Conservation (phyloP, 2,113 vertebrate species). For the Gopherus evgoodei region DNA sequence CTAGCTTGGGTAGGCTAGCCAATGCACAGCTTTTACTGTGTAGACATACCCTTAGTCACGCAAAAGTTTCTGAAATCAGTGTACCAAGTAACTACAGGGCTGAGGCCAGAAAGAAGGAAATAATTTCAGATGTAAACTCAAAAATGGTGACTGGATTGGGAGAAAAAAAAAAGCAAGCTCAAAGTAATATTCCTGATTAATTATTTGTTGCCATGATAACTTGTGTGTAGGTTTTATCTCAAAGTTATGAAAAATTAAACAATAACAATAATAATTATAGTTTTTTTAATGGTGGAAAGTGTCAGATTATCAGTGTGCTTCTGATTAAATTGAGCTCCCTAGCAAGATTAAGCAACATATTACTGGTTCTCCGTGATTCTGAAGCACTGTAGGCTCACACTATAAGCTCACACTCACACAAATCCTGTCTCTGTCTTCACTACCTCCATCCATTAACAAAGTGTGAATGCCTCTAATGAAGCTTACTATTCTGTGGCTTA, state of each 20-base stretch:
- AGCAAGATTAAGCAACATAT: slow-evolving; percentile 1
- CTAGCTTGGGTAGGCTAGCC: not conserved
- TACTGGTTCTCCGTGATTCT: not conserved
- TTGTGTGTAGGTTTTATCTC: not conserved
- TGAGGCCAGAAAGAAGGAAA: not conserved
- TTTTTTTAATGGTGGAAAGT: not conserved
- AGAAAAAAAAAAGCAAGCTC: not conserved
- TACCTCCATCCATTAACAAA: not conserved
- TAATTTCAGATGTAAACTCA: not conserved
- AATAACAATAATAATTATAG: not conserved
- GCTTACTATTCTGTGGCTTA: not conserved
- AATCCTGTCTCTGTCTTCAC: not conserved
- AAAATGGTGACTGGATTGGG: not conserved
- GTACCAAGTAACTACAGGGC: not conserved
- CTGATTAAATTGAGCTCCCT: slow-evolving; percentile 20
- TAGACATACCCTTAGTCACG: not conserved
- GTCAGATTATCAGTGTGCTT: not conserved
- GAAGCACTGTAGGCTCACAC: not conserved
- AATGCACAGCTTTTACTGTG: not conserved
- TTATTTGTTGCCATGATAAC: not conserved
- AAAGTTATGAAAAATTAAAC: not conserved
- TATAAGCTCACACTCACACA: not conserved
- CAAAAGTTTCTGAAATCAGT: not conserved
- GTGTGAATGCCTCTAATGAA: not conserved
- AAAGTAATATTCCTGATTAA: not conserved